Conservation (phyloP, 2,888 invertebrate species). For the Alloscopus bannaensis region DNA sequence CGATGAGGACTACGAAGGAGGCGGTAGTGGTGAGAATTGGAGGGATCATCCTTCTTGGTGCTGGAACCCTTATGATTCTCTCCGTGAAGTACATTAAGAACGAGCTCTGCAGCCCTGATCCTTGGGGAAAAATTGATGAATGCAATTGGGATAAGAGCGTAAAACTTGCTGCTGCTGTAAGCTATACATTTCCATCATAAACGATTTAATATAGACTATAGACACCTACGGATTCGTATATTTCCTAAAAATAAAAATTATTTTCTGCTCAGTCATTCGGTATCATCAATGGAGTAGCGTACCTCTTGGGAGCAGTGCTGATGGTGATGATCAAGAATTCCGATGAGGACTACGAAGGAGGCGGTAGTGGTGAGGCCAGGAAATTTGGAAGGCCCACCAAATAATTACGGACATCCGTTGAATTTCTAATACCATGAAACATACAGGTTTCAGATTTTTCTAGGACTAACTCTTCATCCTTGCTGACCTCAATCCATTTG, state of each 20-base stretch:
- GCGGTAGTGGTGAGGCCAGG: neutral
- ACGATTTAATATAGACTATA: neutral
- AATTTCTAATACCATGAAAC: too few relatives aligned
- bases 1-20: constrained; percentile 29
- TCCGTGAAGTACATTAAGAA: constrained; percentile 54
- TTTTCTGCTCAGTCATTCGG: constrained; percentile 42
- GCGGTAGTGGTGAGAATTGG: constrained; percentile 13
- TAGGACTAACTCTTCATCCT: too few relatives aligned
- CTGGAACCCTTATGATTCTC: constrained; percentile 56
- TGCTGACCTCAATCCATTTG: too few relatives aligned
- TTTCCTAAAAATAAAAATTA: too few relatives aligned
- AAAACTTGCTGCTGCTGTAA: constrained; percentile 52
- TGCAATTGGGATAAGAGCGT: constrained; percentile 45
- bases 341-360: constrained; percentile 29
- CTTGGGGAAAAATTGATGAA: constrained; percentile 30
- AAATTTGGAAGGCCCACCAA: constrained; percentile 12
- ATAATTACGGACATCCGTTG: too few relatives aligned
- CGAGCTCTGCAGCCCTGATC: constrained; percentile 23
- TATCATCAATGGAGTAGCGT: constrained; percentile 55
- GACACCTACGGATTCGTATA: too few relatives aligned
- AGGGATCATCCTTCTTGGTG: constrained; percentile 44
- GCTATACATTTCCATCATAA: neutral
- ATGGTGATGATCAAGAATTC: constrained; percentile 34
- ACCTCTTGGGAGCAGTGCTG: constrained; percentile 12
- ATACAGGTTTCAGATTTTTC: too few relatives aligned